Conservation (phyloP, 2,888 invertebrate genomes). For the Eulithis testata region DNA sequence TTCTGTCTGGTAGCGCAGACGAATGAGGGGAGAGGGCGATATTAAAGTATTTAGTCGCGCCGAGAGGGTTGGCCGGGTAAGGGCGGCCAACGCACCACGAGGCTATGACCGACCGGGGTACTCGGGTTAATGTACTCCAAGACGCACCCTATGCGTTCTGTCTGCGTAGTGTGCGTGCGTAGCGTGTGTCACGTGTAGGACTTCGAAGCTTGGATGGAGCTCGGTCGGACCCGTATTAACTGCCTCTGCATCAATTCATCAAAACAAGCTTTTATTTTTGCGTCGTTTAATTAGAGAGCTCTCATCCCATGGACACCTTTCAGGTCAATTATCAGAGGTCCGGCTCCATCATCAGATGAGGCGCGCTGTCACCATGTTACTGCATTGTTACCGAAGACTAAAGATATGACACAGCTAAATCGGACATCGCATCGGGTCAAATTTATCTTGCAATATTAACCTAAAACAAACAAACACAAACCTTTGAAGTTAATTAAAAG, state of each 20-base stretch:
- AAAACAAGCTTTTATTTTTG: background rate
- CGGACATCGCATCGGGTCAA: no score
- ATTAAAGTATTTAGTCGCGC: conserved; percentile 56
- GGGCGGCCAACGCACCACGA: conserved; percentile 49
- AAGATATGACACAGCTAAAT: no score
- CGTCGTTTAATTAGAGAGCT: no score
- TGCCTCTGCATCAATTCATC: conserved; percentile 23
- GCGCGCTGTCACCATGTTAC: no score
- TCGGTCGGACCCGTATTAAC: conserved; percentile 28
- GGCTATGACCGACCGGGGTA: conserved; percentile 51
- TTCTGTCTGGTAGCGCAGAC: conserved; percentile 51
- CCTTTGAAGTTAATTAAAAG: no score
- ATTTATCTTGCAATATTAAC: no score
- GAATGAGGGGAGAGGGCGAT: conserved; percentile 60
- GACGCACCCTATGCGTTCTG: conserved; percentile 42
- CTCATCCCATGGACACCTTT: no score
- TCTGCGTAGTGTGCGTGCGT: conserved; percentile 27
- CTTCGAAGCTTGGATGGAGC: conserved; percentile 15
- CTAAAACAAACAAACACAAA: no score
- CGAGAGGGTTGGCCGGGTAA: conserved; percentile 56
- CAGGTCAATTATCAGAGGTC: no score
- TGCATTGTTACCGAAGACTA: no score
- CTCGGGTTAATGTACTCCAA: conserved; percentile 55
- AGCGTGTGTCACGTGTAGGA: conserved; percentile 31
- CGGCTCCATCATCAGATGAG: no score